Evolutionary conservation across 1,140 invertebrate genomes (phyloP).

Genomic region (Musca domestica): DNA sequence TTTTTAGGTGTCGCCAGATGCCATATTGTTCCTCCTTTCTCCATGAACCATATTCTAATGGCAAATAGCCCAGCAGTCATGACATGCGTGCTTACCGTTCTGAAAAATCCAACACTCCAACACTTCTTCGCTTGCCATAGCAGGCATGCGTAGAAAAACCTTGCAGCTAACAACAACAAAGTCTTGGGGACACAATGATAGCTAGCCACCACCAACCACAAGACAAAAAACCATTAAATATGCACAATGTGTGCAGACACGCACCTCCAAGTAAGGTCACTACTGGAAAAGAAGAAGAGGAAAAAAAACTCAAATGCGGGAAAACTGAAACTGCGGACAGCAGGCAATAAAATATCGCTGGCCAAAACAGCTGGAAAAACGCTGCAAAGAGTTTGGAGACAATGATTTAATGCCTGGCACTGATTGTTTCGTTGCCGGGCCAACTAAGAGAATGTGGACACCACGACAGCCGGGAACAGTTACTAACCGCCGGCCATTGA

Average conservation of each 20-base stretch:
- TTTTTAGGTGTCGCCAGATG: slow-evolving; percentile 14
- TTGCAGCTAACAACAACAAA: background rate
- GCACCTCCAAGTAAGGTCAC: slow-evolving; percentile 19
- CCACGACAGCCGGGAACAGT: too few relatives aligned
- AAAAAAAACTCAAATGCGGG: background rate
- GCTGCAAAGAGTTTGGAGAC: background rate
- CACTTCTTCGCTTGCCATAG: background rate
- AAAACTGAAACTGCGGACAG: background rate
- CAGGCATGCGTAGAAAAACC: background rate
- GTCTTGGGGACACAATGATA: background rate
- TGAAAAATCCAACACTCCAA: background rate
- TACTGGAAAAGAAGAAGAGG: too few relatives aligned
- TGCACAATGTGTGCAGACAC: slow-evolving; percentile 20
- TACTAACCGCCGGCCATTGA: too few relatives aligned
- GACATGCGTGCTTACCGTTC: background rate
- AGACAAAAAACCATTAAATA: slow-evolving; percentile 1
- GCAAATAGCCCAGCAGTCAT: background rate
- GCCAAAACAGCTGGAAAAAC: background rate
- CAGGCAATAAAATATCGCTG: background rate
- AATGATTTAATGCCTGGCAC: slow-evolving; percentile 14
- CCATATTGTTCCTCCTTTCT: background rate
- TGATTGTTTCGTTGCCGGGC: too few relatives aligned
- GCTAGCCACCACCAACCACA: too few relatives aligned
- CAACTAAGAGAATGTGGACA: too few relatives aligned
- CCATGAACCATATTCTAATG: background rate